phyloP scores from a whole-genome alignment of 2,797 vertebrate genomes.

The Podargus strigoides region DNA sequence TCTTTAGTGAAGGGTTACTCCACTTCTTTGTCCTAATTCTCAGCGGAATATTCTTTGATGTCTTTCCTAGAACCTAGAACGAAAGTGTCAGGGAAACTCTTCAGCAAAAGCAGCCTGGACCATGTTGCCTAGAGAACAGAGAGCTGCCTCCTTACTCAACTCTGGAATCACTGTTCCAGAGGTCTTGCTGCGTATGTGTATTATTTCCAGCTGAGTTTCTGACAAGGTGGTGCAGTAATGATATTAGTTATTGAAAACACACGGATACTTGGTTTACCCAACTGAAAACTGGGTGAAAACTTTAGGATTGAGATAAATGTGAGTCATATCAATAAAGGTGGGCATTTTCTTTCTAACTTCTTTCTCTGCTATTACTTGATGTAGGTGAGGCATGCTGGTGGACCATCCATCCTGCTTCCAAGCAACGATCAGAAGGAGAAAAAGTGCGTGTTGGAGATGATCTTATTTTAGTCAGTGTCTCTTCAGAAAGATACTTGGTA shows the following conservation, averaged over 20 bases:
- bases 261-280: neutral
- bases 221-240: neutral
- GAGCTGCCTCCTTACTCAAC: neutral
- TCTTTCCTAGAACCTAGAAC: neutral
- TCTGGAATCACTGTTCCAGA: neutral
- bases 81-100: neutral
- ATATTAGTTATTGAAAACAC: neutral
- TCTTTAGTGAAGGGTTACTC: neutral
- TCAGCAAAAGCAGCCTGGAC: neutral
- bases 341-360: neutral
- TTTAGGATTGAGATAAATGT: neutral
- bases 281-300: neutral
- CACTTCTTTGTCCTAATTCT: neutral
- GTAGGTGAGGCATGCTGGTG: constrained; percentile 95
- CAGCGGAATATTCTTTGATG: neutral
- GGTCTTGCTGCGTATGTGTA: neutral
- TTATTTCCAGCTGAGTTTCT: neutral
- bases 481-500: constrained; percentile 94
- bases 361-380: neutral
- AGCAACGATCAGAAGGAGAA: constrained; percentile 94
- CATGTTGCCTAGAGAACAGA: neutral
- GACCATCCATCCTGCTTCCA: constrained; percentile 96
- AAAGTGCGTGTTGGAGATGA: constrained; percentile 95
- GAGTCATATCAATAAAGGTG: neutral
- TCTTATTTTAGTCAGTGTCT: constrained; percentile 94